Conservation (phyloP, 2,113 vertebrate genomes). For the Strix uralensis region DNA sequence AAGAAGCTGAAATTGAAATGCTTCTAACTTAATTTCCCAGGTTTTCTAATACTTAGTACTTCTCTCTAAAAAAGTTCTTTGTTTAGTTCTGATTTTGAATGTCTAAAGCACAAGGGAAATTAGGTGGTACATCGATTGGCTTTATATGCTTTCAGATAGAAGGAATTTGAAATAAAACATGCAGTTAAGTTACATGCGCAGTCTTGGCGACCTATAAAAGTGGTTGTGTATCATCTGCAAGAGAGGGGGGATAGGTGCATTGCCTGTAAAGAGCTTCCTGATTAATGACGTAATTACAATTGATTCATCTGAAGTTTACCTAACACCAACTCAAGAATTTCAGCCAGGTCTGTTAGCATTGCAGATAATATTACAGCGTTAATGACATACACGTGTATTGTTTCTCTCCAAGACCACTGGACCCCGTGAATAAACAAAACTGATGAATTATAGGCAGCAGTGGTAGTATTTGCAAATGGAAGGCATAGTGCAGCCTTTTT, state of each 20-base stretch:
- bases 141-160: not conserved
- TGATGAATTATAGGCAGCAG: not conserved
- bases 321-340: not conserved
- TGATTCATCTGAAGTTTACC: not conserved
- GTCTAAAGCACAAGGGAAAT: not conserved
- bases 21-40: not conserved
- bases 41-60: not conserved
- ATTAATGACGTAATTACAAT: not conserved
- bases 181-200: not conserved
- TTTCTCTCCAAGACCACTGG: not conserved
- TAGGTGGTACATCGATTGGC: not conserved
- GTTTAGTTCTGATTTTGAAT: not conserved
- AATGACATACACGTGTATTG: accelerated
- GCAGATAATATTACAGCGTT: not conserved
- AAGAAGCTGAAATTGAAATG: not conserved
- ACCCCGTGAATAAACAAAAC: not conserved
- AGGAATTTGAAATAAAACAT: not conserved
- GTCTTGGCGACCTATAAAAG: not conserved
- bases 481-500: not conserved
- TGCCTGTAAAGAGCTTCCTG: not conserved
- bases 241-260: not conserved
- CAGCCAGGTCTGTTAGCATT: not conserved
- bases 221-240: not conserved
- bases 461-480: not conserved
- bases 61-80: not conserved